Evolutionary conservation across 2,113 vertebrate species (phyloP).

Genomic region (Colinus virginianus): DNA sequence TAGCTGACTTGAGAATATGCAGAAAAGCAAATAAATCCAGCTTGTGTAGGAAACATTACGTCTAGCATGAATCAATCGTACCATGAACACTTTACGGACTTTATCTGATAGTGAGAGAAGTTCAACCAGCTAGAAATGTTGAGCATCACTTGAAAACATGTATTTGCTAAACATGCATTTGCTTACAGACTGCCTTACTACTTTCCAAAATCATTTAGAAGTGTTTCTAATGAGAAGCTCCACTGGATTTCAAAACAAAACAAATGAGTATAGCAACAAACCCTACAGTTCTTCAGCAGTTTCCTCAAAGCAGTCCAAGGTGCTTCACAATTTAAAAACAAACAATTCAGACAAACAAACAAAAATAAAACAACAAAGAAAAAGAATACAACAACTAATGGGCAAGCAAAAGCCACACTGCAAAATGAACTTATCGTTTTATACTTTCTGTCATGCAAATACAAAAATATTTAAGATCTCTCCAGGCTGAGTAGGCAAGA

Average conservation of each 20-base stretch:
- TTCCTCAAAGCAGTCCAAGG: background rate
- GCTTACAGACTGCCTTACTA: background rate
- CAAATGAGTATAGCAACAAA: background rate
- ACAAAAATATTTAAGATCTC: conserved; percentile 42
- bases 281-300: background rate
- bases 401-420: background rate
- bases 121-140: background rate
- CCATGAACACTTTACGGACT: background rate
- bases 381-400: background rate
- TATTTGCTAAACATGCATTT: background rate
- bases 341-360: background rate
- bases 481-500: background rate
- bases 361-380: background rate
- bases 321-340: background rate
- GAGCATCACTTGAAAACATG: conserved; percentile 5
- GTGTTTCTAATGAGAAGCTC: background rate
- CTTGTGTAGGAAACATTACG: background rate
- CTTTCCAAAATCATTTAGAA: background rate
- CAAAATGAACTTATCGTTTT: conserved; percentile 2
- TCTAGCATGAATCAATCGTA: background rate
- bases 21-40: background rate
- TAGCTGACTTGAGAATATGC: background rate
- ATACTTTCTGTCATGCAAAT: background rate
- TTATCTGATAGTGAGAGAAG: background rate
- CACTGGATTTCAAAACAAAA: background rate